These are phyloP conservation scores for Campylomormyrus numenius DNA, from an alignment of 2,113 vertebrate genomes.

Conservation along the genomic window DNA sequence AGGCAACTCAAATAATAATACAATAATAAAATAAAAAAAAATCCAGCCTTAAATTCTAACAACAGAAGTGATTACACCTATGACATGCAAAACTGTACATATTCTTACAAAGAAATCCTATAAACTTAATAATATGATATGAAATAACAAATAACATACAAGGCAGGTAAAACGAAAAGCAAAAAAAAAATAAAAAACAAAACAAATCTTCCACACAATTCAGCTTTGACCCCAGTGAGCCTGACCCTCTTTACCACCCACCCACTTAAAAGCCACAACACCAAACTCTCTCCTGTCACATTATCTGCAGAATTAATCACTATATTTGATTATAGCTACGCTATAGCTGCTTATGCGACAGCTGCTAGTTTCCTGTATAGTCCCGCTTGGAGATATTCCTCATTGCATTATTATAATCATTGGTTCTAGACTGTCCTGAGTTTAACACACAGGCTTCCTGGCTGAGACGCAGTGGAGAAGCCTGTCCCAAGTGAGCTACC, in stretches of 20 bases:
- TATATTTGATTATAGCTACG: neutral
- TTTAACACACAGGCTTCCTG: constrained; percentile 31
- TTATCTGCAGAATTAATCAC: neutral
- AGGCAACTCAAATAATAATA: constrained; percentile 62
- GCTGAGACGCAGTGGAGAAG: constrained; percentile 19
- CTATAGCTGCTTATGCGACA: neutral
- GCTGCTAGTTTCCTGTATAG: neutral
- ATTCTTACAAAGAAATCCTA: constrained; percentile 85
- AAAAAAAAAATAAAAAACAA: constrained; percentile 33
- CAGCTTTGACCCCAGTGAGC: constrained; percentile 15
- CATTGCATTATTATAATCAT: constrained; percentile 41
- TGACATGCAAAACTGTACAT: constrained; percentile 98
- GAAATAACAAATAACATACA: constrained; percentile 78
- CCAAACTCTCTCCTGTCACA: neutral
- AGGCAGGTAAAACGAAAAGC: constrained; percentile 77
- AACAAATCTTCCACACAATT: neutral
- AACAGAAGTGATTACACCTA: constrained; percentile 88
- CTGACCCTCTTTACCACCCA: constrained; percentile 31
- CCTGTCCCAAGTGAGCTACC: constrained; percentile 26
- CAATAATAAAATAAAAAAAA: constrained; percentile 57
- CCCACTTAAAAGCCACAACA: constrained; percentile 18
- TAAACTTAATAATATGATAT: constrained; percentile 79
- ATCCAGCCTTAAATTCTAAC: constrained; percentile 63
- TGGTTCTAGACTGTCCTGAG: constrained; percentile 59
- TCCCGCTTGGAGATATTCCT: neutral